These are phyloP conservation scores for Lithobates sylvaticus DNA, from an alignment of 2,797 vertebrate species.

Conservation along the genomic window DNA sequence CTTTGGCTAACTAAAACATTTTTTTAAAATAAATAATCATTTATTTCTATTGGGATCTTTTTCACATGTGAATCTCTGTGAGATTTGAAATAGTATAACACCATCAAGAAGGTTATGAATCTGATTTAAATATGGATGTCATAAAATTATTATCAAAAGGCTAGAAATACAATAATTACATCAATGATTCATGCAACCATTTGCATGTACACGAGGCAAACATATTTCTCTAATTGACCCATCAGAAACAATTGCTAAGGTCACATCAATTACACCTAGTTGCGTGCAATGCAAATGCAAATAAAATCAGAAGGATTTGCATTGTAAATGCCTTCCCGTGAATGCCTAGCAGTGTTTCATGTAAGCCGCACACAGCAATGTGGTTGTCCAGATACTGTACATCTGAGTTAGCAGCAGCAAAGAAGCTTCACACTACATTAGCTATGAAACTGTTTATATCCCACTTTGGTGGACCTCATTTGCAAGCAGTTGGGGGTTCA, in stretches of 20 bases:
- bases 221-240: constrained; percentile 35
- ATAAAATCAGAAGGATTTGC: constrained; percentile 28
- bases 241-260: constrained; percentile 34
- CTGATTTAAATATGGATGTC: background rate
- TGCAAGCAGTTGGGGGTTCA: constrained; percentile 5
- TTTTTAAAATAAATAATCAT: no score
- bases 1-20: no score
- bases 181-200: constrained; percentile 5
- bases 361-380: background rate
- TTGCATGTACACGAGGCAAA: background rate
- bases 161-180: constrained; percentile 1
- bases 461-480: constrained; percentile 3
- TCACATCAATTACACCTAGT: constrained; percentile 37
- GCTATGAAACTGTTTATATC: constrained; percentile 21
- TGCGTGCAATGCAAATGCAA: constrained; percentile 32
- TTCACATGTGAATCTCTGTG: background rate
- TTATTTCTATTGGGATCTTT: no score
- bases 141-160: background rate
- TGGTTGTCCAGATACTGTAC: constrained; percentile 1
- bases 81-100: background rate
- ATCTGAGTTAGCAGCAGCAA: background rate
- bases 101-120: background rate
- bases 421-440: constrained; percentile 42
- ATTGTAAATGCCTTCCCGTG: constrained; percentile 18
- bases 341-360: background rate